phyloP scores from a whole-genome alignment of 2,797 vertebrate genomes.

The Alcedo atthis region DNA sequence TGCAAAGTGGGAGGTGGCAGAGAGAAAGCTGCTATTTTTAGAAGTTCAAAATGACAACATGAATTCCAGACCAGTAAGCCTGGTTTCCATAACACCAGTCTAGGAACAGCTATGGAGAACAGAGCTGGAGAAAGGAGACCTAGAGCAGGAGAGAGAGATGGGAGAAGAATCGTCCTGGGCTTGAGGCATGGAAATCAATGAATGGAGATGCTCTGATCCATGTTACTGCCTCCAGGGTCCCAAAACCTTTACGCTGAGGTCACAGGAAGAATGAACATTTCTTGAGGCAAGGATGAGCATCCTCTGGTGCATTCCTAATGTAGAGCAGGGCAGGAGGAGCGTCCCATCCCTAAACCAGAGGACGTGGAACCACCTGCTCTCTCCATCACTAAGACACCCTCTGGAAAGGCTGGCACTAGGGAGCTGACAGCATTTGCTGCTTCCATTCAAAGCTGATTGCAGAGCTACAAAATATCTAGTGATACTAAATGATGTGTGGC shows the following conservation, averaged over 20 bases:
- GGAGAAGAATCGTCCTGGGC: neutral
- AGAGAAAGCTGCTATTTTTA: neutral
- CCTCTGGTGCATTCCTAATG: neutral
- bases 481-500: neutral
- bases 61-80: neutral
- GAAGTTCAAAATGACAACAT: neutral
- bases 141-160: neutral
- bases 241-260: neutral
- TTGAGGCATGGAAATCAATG: neutral
- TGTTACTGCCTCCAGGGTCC: neutral
- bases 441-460: neutral
- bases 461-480: neutral
- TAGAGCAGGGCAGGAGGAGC: neutral
- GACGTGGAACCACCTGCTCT: neutral
- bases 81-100: neutral
- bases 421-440: neutral
- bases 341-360: neutral
- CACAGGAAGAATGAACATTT: neutral
- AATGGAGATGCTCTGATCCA: neutral
- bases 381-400: neutral
- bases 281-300: neutral
- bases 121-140: neutral
- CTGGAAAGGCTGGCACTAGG: neutral
- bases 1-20: neutral
- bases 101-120: neutral